Evolutionary conservation across 2,797 vertebrate genomes (phyloP), one percentile per base, ranked within the genome.

Genomic region (Bradypodion pumilum): DNA sequence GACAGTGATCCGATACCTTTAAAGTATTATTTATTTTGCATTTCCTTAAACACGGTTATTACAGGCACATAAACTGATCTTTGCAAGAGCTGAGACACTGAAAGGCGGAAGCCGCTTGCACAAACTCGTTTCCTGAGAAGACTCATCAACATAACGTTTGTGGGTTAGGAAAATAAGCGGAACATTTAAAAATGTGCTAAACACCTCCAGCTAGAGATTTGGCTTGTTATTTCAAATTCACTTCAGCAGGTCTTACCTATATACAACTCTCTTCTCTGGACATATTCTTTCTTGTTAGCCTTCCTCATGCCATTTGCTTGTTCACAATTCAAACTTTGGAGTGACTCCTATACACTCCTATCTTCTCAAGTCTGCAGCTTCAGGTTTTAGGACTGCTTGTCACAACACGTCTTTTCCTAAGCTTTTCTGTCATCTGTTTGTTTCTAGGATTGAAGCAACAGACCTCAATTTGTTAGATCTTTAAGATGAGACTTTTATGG

Each of bases 41-140:
- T 62, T 80, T 80, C 62, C 72, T 85, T 85, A 75, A 75, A 80
- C 72, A 65, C 27, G 32, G 60, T 66, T 80, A 74, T 68, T 42
- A 35, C 74, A 85, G 77, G 72, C 70, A 80, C 66, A 85, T 21
- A 59, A n/a, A n/a, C 70, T 73, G 32, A 29, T 23, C 23, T 76
- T 46, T 62, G 84, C 72, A 81, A 81, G 44, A 80, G n/a, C 78
- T 8, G 27, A 75, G 37, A 63, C 42, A 13, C 19, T 27, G 27
- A 70, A 76, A 66, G 73, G 52, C 52, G 73, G 78, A 85, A 85
- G 35, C 56, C 5, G 35, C 62, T 75, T 68, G 78, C 63, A 60
- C 32, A 40, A 85, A 66, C 65, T 80, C 73, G 70, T 75, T 85
- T 85, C 84, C 84, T 85, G 35, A 49, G 37, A 2, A 9, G 5